Conservation (phyloP, 2,888 invertebrate genomes). For the Synanthedon myopaeformis region DNA sequence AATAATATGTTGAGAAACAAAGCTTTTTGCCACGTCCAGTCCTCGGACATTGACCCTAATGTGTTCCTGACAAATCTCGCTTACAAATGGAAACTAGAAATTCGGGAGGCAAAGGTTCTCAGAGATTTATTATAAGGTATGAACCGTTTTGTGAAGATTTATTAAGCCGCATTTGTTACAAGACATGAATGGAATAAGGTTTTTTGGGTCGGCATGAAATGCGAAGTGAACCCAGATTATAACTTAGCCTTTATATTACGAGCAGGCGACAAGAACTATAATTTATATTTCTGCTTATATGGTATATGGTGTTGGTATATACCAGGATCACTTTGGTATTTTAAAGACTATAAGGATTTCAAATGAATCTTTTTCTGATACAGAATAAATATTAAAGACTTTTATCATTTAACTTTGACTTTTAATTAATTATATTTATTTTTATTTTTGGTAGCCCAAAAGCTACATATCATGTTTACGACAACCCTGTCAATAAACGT, state of each 20-base stretch:
- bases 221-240: neutral
- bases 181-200: neutral
- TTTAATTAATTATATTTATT: no score
- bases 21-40: neutral
- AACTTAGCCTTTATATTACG: neutral
- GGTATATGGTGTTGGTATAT: no score
- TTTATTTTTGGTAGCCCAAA: no score
- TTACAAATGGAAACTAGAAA: neutral
- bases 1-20: no score
- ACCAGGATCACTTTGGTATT: no score
- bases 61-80: neutral
- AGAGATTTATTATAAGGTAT: neutral
- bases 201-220: neutral
- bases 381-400: no score
- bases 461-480: neutral
- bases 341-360: no score
- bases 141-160: neutral
- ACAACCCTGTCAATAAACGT: neutral
- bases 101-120: neutral
- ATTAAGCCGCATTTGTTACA: neutral
- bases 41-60: neutral
- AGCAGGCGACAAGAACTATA: no score
- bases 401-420: no score
- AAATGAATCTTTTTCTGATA: no score
- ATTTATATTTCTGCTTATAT: no score